Conservation (phyloP, 2,113 vertebrate genomes). For the Phrynosoma blainvillii region DNA sequence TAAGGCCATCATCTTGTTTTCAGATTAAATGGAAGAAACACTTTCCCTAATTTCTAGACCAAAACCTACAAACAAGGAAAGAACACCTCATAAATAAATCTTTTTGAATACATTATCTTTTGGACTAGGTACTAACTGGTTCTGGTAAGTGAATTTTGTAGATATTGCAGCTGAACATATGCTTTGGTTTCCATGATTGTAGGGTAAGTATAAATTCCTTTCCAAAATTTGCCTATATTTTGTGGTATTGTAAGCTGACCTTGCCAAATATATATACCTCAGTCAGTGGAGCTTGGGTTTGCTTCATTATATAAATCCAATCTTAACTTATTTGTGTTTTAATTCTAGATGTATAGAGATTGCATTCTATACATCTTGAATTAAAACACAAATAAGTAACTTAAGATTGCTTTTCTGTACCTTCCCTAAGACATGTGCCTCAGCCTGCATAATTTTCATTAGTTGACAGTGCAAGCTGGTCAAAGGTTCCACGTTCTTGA, state of each 20-base stretch:
- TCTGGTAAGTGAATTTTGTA: background rate
- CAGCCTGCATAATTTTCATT: background rate
- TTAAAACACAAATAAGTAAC: background rate
- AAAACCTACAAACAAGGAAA: no score
- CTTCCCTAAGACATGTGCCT: background rate
- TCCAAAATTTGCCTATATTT: background rate
- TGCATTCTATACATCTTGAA: background rate
- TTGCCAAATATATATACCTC: background rate
- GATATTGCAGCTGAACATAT: background rate
- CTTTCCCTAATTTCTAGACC: no score
- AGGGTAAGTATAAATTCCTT: background rate
- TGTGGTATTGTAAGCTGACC: background rate
- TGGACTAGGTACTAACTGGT: no score
- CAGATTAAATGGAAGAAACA: no score
- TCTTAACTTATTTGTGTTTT: no score
- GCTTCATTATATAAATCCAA: background rate
- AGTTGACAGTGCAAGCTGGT: background rate
- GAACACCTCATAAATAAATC: no score
- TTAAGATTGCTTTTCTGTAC: background rate
- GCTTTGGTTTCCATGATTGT: background rate
- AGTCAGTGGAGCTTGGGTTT: background rate
- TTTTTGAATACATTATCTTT: no score
- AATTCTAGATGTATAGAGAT: background rate
- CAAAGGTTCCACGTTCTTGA: background rate
- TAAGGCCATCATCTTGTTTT: no score